phyloP scores from a whole-genome alignment of 23 tunicate genomes.

The Corella eumyota region DNA sequence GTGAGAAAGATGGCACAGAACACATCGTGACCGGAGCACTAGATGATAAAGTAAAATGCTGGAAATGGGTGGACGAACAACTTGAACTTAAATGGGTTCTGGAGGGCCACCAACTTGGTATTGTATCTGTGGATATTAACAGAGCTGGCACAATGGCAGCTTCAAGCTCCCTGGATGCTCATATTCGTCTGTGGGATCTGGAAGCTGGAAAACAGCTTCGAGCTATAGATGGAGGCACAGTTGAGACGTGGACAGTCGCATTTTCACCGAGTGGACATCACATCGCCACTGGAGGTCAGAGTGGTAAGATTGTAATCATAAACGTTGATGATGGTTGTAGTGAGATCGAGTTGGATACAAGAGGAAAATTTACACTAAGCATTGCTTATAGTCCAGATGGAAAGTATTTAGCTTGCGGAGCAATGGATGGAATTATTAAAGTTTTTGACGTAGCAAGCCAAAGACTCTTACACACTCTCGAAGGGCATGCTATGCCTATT shows the following conservation, averaged over 20 bases:
- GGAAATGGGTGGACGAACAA: conserved; percentile 98
- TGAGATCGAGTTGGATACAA: conserved; percentile 75
- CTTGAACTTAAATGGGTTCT: conserved; percentile 77
- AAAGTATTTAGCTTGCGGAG: conserved; percentile 89
- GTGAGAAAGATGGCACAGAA: conserved; percentile 86
- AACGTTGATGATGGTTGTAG: conserved; percentile 85
- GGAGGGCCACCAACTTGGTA: conserved; percentile 93
- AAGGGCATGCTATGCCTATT: conserved; percentile 99
- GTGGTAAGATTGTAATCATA: conserved; percentile 67
- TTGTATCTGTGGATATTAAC: conserved; percentile 81
- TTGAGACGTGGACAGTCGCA: conserved; percentile 85
- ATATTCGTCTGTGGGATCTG: conserved; percentile 91
- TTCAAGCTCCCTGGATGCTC: conserved; percentile 91
- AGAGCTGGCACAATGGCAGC: conserved; percentile 81
- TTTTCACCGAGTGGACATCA: conserved; percentile 89
- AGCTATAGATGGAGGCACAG: conserved; percentile 87
- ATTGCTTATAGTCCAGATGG: conserved; percentile 96
- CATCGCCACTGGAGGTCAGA: conserved; percentile 93
- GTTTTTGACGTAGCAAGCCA: conserved; percentile 79
- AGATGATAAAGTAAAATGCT: conserved; percentile 91
- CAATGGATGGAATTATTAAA: conserved; percentile 96
- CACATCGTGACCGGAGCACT: conserved; percentile 95
- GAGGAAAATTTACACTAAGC: conserved; percentile 88
- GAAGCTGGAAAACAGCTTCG: conserved; percentile 82
- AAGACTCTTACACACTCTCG: conserved; percentile 55